phyloP scores from a whole-genome alignment of 2,888 invertebrate genomes.

The Malacosoma neustria region DNA sequence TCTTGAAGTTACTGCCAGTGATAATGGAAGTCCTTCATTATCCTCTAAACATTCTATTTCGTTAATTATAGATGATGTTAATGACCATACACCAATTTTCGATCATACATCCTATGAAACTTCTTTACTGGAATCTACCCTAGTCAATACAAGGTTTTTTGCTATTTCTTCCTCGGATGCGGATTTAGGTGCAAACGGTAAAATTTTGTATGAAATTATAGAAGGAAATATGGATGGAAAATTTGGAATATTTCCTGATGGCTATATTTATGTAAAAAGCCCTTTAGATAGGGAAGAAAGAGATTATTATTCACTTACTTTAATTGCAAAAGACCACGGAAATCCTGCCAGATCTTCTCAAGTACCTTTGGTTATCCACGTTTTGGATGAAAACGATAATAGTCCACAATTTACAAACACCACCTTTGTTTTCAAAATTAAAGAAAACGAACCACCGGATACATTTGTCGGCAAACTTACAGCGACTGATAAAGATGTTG shows the following conservation, averaged over 20 bases:
- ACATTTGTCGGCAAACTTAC: slow-evolving; percentile 94
- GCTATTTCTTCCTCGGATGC: slow-evolving; percentile 92
- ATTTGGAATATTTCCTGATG: slow-evolving; percentile 97
- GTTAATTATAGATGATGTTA: slow-evolving; percentile 88
- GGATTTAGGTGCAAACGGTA: slow-evolving; percentile 88
- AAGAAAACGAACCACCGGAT: slow-evolving; percentile 91
- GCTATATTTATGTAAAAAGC: slow-evolving; percentile 90
- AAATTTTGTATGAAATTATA: slow-evolving; percentile 86
- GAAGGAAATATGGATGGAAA: slow-evolving; percentile 90
- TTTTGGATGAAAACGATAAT: slow-evolving; percentile 98
- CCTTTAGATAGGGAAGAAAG: slow-evolving; percentile 90
- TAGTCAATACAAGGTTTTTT: slow-evolving; percentile 93
- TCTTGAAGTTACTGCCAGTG: slow-evolving; percentile 89
- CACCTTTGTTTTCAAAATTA: slow-evolving; percentile 92
- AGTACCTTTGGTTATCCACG: slow-evolving; percentile 93
- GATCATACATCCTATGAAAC: slow-evolving; percentile 94
- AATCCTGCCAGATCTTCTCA: slow-evolving; percentile 85
- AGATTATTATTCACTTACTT: slow-evolving; percentile 92
- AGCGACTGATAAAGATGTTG: slow-evolving; percentile 92
- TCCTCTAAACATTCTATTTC: slow-evolving; percentile 84
- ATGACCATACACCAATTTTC: slow-evolving; percentile 96
- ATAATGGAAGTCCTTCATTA: slow-evolving; percentile 84
- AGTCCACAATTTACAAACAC: slow-evolving; percentile 93
- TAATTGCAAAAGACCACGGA: slow-evolving; percentile 89
- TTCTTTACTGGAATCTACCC: slow-evolving; percentile 90